Percentiles rank a stretch among this genome's conserved stretches.
Evolutionary conservation across 1,140 invertebrate species (phyloP).

Genomic region (Conus betulinus): DNA sequence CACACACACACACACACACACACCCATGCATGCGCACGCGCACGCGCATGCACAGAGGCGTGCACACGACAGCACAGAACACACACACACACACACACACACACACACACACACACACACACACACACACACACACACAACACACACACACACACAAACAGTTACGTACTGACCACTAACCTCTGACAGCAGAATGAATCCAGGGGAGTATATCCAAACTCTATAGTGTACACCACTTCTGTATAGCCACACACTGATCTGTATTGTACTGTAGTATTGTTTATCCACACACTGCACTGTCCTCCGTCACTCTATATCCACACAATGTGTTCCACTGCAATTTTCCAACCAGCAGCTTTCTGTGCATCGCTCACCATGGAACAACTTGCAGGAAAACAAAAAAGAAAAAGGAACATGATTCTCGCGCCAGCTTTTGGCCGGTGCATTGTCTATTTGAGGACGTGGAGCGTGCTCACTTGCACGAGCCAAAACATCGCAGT

Average conservation of each 20-base stretch:
- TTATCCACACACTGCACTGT: not conserved
- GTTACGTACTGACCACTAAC: not conserved
- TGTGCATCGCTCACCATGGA: no score
- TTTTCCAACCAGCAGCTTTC: no score
- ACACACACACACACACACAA: constrained; percentile 27
- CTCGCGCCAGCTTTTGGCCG: no score
- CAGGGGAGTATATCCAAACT: not conserved
- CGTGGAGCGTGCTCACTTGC: no score
- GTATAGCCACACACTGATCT: not conserved
- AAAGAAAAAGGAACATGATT: no score
- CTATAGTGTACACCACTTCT: not conserved
- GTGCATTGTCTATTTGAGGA: no score
- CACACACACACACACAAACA: constrained; percentile 3
- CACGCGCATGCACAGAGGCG: no score
- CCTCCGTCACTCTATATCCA: not conserved
- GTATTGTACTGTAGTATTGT: no score
- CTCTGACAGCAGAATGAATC: no score
- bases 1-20: not conserved
- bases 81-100: constrained; percentile 3
- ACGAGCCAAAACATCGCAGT: no score
- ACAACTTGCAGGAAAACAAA: no score
- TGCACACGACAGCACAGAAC: no score
- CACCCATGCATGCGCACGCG: not conserved
- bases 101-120: constrained; percentile 22
- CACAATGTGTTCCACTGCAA: not conserved